These are phyloP conservation scores for Cladopsammia gracilis DNA, from an alignment of 64 coral and sea anemone species.

Conservation along the genomic window DNA sequence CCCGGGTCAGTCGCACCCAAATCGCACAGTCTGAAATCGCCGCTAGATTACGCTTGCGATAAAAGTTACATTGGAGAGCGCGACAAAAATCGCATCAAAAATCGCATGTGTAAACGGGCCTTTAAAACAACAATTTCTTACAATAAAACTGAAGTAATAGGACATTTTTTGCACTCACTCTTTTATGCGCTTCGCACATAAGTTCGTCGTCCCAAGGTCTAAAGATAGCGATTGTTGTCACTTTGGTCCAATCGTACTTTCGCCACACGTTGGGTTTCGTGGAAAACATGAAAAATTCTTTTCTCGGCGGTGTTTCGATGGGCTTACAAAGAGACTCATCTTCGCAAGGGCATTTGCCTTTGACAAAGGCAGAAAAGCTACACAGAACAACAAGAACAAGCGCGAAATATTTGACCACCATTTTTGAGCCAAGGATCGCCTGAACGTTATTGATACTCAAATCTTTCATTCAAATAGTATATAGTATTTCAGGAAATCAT, in stretches of 20 bases:
- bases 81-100: not conserved
- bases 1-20: too few species aligned
- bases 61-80: too few species aligned
- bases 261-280: conserved; percentile 83
- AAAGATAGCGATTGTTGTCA: conserved; percentile 93
- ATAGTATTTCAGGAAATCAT: too few species aligned
- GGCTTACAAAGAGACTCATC: conserved; percentile 76
- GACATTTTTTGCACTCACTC: conserved; percentile 33
- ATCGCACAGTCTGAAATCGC: too few species aligned
- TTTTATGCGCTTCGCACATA: conserved; percentile 94
- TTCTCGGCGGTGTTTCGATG: conserved; percentile 80
- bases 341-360: conserved; percentile 78
- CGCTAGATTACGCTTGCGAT: too few species aligned
- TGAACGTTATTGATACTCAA: too few species aligned
- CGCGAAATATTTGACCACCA: not conserved
- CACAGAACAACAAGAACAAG: not conserved
- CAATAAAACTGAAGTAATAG: not conserved
- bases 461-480: too few species aligned
- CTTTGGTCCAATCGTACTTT: conserved; percentile 89
- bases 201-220: conserved; percentile 94
- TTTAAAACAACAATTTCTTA: not conserved
- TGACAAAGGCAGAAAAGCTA: not conserved
- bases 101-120: too few species aligned
- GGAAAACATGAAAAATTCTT: conserved; percentile 89
- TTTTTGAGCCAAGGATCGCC: not conserved